These are phyloP conservation scores for Dromius quadrimaculatus DNA, from an alignment of 2,888 invertebrate genomes.

Conservation along the genomic window DNA sequence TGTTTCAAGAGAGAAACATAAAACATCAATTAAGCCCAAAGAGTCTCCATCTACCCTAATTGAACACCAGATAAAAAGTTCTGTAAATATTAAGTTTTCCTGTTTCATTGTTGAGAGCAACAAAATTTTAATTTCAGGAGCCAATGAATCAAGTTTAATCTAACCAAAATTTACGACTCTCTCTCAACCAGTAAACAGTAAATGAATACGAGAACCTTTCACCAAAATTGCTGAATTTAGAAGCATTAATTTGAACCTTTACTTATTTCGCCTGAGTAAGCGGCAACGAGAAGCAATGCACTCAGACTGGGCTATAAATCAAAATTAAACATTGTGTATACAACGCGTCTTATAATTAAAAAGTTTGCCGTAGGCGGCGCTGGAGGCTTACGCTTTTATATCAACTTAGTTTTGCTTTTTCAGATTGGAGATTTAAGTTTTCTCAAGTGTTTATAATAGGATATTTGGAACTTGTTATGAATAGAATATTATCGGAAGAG, in stretches of 20 bases:
- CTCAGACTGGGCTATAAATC: slow-evolving; percentile 33
- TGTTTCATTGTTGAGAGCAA: slow-evolving; percentile 19
- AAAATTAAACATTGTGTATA: slow-evolving; percentile 37
- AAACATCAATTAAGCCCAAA: no score
- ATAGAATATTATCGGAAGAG: not conserved
- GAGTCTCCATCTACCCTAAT: no score
- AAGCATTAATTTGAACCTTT: slow-evolving; percentile 31
- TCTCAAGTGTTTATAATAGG: not conserved
- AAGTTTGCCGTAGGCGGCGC: slow-evolving; percentile 23
- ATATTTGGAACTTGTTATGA: slow-evolving; percentile 13
- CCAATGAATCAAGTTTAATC: slow-evolving; percentile 37
- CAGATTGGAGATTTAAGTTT: slow-evolving; percentile 14
- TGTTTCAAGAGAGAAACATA: no score
- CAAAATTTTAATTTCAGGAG: slow-evolving; percentile 32
- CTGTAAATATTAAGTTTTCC: slow-evolving; percentile 4
- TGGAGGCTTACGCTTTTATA: no score
- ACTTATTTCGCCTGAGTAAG: not conserved
- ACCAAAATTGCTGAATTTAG: slow-evolving; percentile 37
- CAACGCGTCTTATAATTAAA: slow-evolving; percentile 36
- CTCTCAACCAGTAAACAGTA: slow-evolving; percentile 37
- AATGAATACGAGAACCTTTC: slow-evolving; percentile 38
- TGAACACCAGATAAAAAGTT: slow-evolving; percentile 5
- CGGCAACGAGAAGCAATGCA: slow-evolving; percentile 4
- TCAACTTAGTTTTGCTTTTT: slow-evolving; percentile 3
- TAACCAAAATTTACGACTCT: slow-evolving; percentile 35